phyloP scores from a whole-genome alignment of 30 jellyfish, hydroid and myxozoan genomes.

The Chironex yamaguchii region DNA sequence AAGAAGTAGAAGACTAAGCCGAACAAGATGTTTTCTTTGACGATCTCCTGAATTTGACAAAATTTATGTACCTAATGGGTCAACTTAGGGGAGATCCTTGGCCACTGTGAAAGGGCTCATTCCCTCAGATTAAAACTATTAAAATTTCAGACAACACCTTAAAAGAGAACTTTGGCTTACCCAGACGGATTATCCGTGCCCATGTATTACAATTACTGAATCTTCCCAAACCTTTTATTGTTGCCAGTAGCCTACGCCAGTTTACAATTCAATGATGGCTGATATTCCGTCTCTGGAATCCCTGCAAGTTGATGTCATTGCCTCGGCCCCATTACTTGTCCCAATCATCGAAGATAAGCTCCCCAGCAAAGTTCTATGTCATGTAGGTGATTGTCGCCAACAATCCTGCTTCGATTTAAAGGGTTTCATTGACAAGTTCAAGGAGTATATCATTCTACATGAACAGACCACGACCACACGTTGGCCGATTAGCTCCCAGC shows the following conservation, averaged over 20 bases:
- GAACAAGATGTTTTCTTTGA: conserved; percentile 29
- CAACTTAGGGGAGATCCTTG: conserved; percentile 43
- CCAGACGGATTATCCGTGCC: conserved; percentile 52
- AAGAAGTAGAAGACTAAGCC: no score
- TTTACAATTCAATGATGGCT: conserved; percentile 46
- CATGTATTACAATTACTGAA: conserved; percentile 8
- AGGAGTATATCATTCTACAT: conserved; percentile 9
- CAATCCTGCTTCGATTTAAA: neutral
- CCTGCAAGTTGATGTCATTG: conserved; percentile 18
- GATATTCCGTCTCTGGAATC: conserved; percentile 46
- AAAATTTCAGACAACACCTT: neutral
- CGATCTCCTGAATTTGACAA: conserved; percentile 38
- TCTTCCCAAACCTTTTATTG: conserved; percentile 12
- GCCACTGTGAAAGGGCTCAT: conserved; percentile 32
- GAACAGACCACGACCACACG: conserved; percentile 13
- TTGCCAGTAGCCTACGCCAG: conserved; percentile 29
- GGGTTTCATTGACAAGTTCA: conserved; percentile 12
- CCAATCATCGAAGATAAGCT: conserved; percentile 47
- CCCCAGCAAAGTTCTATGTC: conserved; percentile 45
- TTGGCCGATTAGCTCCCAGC: conserved; percentile 1
- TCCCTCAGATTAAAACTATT: conserved; percentile 43
- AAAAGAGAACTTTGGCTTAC: conserved; percentile 39
- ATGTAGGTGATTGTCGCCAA: conserved; percentile 21
- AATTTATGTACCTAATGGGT: conserved; percentile 34
- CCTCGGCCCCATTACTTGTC: conserved; percentile 43